These are phyloP conservation scores for Sceloporus tristichus DNA, from an alignment of 2,113 vertebrate species.

Conservation along the genomic window DNA sequence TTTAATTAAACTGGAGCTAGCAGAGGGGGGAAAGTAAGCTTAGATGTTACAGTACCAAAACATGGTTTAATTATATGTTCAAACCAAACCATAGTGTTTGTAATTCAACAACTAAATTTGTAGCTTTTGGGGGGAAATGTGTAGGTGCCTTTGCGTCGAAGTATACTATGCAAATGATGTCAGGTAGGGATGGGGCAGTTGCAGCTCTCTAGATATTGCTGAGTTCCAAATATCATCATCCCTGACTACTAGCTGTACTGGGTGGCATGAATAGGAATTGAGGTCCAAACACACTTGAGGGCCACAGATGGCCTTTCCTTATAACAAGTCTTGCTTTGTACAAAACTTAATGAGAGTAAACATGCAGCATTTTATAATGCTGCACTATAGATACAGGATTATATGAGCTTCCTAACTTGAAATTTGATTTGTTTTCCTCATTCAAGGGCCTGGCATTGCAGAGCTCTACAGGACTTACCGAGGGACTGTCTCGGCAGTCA, in stretches of 20 bases:
- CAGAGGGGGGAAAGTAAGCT: not conserved
- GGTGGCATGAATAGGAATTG: not conserved
- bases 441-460: slow-evolving; percentile 85
- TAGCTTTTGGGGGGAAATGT: no score
- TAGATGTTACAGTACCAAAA: not conserved
- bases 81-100: no score
- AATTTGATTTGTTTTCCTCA: slow-evolving; percentile 33
- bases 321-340: not conserved
- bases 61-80: not conserved
- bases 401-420: not conserved
- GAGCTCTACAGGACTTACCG: slow-evolving; percentile 83
- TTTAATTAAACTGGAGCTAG: not conserved
- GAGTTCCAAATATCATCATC: no score
- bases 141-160: no score
- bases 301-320: not conserved
- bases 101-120: no score
- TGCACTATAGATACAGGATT: not conserved
- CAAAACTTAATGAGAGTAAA: not conserved
- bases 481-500: slow-evolving; percentile 83
- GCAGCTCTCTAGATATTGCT: no score
- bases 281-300: not conserved
- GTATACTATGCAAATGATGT: no score
- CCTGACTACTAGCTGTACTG: not conserved
- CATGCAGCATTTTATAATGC: not conserved
- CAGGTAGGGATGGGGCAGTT: no score